phyloP scores from a whole-genome alignment of 2,888 invertebrate species.

The Drosophila paucipuncta region DNA sequence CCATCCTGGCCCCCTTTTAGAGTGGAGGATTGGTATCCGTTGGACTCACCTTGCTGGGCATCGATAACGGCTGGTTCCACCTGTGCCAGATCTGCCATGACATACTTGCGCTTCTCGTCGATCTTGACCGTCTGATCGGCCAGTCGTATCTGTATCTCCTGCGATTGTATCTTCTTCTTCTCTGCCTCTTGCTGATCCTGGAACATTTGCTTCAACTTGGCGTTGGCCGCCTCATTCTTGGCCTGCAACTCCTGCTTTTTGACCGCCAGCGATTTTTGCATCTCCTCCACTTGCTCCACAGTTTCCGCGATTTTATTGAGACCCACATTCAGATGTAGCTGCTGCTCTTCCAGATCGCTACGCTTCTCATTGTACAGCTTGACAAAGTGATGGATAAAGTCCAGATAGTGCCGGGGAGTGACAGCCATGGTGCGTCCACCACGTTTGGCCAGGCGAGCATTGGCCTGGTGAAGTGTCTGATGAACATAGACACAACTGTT shows the following conservation, averaged over 20 bases:
- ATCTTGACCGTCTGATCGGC: conserved; percentile 97
- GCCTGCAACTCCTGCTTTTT: conserved; percentile 97
- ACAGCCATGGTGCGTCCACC: conserved; percentile 98
- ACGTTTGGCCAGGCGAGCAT: conserved; percentile 94
- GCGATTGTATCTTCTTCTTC: conserved; percentile 98
- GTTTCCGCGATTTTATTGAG: conserved; percentile 99
- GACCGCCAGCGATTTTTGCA: conserved; percentile 99
- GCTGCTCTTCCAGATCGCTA: conserved; percentile 99
- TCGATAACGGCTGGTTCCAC: conserved; percentile 99
- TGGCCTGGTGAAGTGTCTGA: conserved; percentile 98
- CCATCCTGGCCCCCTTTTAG: conserved; percentile 8
- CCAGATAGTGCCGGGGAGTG: conserved; percentile 98
- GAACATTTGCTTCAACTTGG: conserved; percentile 99
- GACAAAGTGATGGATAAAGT: conserved; percentile 99
- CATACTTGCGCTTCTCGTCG: conserved; percentile 95
- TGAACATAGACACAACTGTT: conserved; percentile 99
- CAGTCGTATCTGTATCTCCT: conserved; percentile 95
- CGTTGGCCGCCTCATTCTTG: conserved; percentile 99
- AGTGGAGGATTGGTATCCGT: conserved; percentile 37
- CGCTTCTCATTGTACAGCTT: conserved; percentile 99
- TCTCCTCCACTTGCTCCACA: conserved; percentile 99
- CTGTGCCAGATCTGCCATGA: conserved; percentile 97
- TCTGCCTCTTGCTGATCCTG: conserved; percentile 99
- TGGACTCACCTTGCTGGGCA: conserved; percentile 94
- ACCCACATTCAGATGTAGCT: conserved; percentile 99